These are phyloP conservation scores for Tor tambroides DNA, from an alignment of 2,113 vertebrate genomes.

Conservation along the genomic window DNA sequence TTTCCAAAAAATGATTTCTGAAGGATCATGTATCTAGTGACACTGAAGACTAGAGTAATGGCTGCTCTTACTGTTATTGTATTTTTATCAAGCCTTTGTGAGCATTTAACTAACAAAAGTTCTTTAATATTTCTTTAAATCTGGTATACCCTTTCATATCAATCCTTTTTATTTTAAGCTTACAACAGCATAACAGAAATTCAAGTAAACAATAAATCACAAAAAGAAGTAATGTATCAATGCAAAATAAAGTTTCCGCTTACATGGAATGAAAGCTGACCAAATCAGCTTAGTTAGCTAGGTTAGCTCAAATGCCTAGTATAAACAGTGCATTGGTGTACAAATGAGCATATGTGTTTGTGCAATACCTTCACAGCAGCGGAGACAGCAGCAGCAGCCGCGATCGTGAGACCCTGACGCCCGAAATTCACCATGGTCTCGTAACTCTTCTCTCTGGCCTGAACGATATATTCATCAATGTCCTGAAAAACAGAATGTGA, in stretches of 20 bases:
- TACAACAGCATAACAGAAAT: not conserved
- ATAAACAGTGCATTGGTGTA: constrained; percentile 7
- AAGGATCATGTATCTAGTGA: not conserved
- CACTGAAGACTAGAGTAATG: not conserved
- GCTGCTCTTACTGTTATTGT: not conserved
- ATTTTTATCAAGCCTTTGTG: not conserved
- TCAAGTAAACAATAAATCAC: not conserved
- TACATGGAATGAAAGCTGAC: constrained; percentile 7
- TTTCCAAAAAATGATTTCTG: not conserved
- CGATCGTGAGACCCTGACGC: constrained; percentile 83
- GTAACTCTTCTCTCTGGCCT: constrained; percentile 87
- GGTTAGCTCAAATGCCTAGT: not conserved
- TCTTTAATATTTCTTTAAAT: not conserved
- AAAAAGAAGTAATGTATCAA: not conserved
- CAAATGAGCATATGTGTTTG: not conserved
- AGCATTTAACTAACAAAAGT: not conserved
- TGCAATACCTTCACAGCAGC: constrained; percentile 83
- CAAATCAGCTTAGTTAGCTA: not conserved
- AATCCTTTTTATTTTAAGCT: not conserved
- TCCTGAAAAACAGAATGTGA: constrained; percentile 71
- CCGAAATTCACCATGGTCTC: constrained; percentile 90
- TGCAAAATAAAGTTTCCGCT: not conserved
- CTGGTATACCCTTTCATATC: not conserved
- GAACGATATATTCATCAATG: constrained; percentile 87
- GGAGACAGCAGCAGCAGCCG: constrained; percentile 84